Evolutionary conservation across 2,113 vertebrate species (phyloP), one percentile per base, ranked within the genome.

Genomic region (Oryzias curvinotus): DNA sequence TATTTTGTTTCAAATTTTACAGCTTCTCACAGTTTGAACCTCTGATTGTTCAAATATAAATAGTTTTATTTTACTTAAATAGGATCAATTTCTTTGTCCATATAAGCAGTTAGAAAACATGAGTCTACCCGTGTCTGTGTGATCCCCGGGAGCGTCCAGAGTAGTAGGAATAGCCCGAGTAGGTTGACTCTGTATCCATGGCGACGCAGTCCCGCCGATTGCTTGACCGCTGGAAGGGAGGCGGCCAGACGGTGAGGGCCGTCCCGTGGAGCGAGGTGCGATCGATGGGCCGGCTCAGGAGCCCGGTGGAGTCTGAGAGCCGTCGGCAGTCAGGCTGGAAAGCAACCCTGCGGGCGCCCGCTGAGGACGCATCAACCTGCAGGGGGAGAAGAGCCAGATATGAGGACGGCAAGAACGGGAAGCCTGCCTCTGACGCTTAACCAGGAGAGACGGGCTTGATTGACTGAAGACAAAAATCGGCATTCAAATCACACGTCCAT

Each of bases 151-250:
- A 98, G 85, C 95, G 95, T 62, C 95, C 93, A 4, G 96, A 98
- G 83, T 98, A 95, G 92, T 98, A 95, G 52, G 96, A 98, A 80
- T 98, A 96, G 56, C 94, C 96, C 28, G 96, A 98, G 79, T 98
- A 97, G 0, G 93, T 96, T 1, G 96, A 98, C 88, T 98, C 96
- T 13, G 95, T 98, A 90, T 98, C 96, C 96, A 98, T 98, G 88
- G 90, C 68, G 83, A 82, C 53, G 78, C 73, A 80, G 80, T 82
- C 83, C 5, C 19, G 67, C 74, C 69, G 75, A 66, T 26, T 49
- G 67, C 74, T 79, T 64, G 48, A 73, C 68, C 53, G 44, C 80
- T 56, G 83, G 81, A 77, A 71, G 36, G 36, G 73, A 53, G 48
- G 43, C 63, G 26, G 62, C 42, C 48, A 55, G 71, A 68, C 57